Conservation (phyloP, 2,888 invertebrate species). For the Dynastes hyllus region DNA sequence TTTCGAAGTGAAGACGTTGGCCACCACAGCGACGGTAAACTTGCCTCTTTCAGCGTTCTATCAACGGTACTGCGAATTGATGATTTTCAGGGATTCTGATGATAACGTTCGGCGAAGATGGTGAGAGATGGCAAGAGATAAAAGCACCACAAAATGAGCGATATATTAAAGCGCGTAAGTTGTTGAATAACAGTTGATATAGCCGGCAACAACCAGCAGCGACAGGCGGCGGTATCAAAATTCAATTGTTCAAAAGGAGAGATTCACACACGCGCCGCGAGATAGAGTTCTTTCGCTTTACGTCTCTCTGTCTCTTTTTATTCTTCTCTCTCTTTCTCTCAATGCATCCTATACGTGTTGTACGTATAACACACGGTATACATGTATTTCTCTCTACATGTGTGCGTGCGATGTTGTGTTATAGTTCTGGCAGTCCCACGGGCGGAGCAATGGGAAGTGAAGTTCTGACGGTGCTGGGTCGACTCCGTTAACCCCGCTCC, state of each 20-base stretch:
- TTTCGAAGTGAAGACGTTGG: background rate
- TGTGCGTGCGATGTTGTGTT: conserved; percentile 15
- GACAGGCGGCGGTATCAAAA: conserved; percentile 46
- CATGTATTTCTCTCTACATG: conserved; percentile 25
- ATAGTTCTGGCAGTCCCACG: conserved; percentile 56
- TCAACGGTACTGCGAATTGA: background rate
- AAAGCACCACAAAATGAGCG: conserved; percentile 44
- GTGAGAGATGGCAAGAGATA: conserved; percentile 4
- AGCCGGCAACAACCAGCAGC: conserved; percentile 26
- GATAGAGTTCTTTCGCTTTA: conserved; percentile 43
- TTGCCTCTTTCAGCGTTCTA: background rate
- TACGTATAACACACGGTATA: conserved; percentile 12
- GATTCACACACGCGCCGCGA: conserved; percentile 47
- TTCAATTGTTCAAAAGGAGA: conserved; percentile 46
- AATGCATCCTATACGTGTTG: background rate
- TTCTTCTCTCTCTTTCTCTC: no score
- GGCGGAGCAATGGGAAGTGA: conserved; percentile 60
- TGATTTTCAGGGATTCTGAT: background rate
- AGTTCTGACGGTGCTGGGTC: conserved; percentile 58
- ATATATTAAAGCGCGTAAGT: conserved; percentile 41
- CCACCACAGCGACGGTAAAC: conserved; percentile 1
- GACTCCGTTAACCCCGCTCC: conserved; percentile 58
- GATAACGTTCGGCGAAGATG: background rate
- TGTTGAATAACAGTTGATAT: conserved; percentile 1
- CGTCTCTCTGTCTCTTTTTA: background rate